Evolutionary conservation across 1,140 invertebrate species (phyloP).

Genomic region (Maniola jurtina): DNA sequence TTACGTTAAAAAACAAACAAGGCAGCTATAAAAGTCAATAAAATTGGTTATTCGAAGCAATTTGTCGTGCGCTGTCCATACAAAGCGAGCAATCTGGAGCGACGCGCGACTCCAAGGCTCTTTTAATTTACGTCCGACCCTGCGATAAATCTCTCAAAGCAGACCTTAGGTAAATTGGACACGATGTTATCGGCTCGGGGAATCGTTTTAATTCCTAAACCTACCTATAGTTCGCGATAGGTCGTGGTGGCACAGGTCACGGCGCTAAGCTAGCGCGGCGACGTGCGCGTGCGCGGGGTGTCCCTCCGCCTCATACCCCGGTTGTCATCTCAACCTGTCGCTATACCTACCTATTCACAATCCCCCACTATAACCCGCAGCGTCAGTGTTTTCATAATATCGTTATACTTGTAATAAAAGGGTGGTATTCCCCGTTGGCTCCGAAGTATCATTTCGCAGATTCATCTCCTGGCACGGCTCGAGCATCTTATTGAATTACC

Average conservation of each 20-base stretch:
- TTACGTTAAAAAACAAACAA: conserved; percentile 3
- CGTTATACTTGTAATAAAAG: background rate
- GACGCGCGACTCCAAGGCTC: conserved; percentile 1
- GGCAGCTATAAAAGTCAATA: conserved; percentile 7
- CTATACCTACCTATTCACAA: no score
- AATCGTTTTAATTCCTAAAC: background rate
- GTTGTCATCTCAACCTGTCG: no score
- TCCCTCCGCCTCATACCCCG: no score
- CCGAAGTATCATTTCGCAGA: conserved; percentile 11
- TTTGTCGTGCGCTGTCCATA: background rate
- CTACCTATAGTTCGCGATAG: no score
- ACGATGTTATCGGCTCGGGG: background rate
- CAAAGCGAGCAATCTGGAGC: conserved; percentile 2
- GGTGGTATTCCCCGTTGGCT: background rate
- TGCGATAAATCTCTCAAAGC: conserved; percentile 6
- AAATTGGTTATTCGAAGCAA: background rate
- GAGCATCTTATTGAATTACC: conserved; percentile 9
- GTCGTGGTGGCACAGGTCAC: no score
- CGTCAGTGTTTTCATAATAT: background rate
- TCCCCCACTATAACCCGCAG: background rate
- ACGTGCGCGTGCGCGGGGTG: no score
- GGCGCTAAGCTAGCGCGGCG: no score
- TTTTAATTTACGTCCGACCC: conserved; percentile 20
- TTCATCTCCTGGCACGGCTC: conserved; percentile 8
- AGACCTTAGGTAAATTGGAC: conserved; percentile 2